These are phyloP conservation scores for Rhinoptilus africanus DNA, from an alignment of 2,113 vertebrate genomes.

Conservation along the genomic window DNA sequence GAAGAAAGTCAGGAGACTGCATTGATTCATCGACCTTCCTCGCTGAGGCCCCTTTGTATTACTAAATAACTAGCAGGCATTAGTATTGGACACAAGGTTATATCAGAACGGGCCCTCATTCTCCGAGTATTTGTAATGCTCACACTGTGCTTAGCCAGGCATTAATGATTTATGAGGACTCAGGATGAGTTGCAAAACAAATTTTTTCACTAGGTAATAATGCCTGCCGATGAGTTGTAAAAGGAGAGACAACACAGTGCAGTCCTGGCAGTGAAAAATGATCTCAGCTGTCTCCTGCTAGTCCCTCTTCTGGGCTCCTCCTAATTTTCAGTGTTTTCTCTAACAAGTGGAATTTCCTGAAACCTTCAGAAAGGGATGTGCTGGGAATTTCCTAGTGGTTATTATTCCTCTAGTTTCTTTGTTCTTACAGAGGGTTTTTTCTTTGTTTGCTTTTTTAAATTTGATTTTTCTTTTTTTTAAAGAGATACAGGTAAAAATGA, in stretches of 20 bases:
- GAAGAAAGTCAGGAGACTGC: constrained; percentile 30
- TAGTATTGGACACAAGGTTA: constrained; percentile 59
- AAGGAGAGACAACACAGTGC: constrained; percentile 47
- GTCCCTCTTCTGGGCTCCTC: neutral
- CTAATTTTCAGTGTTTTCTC: neutral
- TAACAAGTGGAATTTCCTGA: constrained; percentile 16
- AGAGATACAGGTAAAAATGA: neutral
- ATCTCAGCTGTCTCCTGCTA: constrained; percentile 9
- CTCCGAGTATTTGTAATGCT: constrained; percentile 53
- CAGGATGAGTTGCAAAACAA: constrained; percentile 66
- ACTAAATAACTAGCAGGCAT: constrained; percentile 65
- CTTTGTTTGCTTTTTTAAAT: neutral
- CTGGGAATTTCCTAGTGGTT: neutral
- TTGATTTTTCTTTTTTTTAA: neutral
- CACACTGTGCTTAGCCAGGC: constrained; percentile 60
- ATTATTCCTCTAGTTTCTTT: neutral
- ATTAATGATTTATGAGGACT: constrained; percentile 70
- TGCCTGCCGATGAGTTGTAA: constrained; percentile 59
- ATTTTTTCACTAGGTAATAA: constrained; percentile 69
- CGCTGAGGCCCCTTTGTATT: constrained; percentile 56
- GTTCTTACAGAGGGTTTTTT: neutral
- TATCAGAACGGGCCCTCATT: constrained; percentile 23
- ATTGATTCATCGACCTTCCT: constrained; percentile 57
- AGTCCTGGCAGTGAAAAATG: constrained; percentile 58
- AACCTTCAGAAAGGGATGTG: neutral